Conservation (phyloP, 2,113 vertebrate genomes). For the Scalopus aquaticus region DNA sequence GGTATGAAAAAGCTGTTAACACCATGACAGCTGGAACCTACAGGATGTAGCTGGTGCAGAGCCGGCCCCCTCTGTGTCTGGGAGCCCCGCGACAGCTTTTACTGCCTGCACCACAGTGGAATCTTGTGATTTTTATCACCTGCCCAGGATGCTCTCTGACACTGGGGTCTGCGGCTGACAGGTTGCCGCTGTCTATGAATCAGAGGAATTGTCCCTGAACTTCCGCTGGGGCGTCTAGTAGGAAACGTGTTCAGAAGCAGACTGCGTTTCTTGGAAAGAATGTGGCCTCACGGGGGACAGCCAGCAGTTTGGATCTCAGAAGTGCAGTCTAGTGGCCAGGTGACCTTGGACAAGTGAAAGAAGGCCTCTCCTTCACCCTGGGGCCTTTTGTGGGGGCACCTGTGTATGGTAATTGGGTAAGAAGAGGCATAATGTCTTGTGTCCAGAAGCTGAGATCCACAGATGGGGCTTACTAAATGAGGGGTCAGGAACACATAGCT, state of each 20-base stretch:
- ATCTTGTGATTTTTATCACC: neutral
- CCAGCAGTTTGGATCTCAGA: neutral
- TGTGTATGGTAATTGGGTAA: neutral
- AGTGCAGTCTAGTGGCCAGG: neutral
- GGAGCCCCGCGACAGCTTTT: neutral
- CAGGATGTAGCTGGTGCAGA: neutral
- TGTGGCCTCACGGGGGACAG: neutral
- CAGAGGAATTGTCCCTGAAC: neutral
- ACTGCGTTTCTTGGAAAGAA: neutral
- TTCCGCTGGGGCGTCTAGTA: neutral
- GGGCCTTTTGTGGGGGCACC: neutral
- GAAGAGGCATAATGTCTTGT: neutral
- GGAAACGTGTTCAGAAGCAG: neutral
- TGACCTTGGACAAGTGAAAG: neutral
- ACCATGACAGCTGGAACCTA: neutral
- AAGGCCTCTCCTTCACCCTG: neutral
- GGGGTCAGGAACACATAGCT: neutral
- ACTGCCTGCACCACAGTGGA: neutral
- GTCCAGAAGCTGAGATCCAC: neutral
- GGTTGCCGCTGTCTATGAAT: neutral
- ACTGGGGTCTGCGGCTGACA: neutral
- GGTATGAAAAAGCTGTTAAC: slow-evolving; percentile 33
- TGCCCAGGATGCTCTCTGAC: neutral
- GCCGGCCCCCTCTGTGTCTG: neutral
- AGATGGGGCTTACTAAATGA: neutral